A percentile compares a stretch with the other conserved stretches of the same genome.
Evolutionary conservation across 1,140 invertebrate genomes (phyloP).

Genomic region (Drusus annulatus): DNA sequence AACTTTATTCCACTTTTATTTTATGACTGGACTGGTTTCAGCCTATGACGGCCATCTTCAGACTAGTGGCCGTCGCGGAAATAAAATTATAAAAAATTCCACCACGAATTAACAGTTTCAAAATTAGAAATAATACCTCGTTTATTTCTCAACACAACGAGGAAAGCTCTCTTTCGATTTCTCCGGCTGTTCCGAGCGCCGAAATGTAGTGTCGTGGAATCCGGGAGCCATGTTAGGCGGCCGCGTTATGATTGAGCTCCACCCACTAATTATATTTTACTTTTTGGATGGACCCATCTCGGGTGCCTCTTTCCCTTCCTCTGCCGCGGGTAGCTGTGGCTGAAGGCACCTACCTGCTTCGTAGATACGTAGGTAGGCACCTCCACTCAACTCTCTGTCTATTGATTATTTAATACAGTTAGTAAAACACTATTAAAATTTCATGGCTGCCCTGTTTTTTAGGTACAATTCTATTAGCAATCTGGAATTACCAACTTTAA

Average conservation of each 20-base stretch:
- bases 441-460: not conserved
- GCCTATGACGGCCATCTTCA: no score
- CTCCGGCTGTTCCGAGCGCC: not conserved
- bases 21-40: no score
- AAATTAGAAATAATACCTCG: no score
- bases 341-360: not conserved
- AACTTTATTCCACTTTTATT: no score
- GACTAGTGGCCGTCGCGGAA: no score
- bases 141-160: no score
- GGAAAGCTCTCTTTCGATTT: not conserved
- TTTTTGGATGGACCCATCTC: slow-evolving; percentile 47
- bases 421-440: slow-evolving; percentile 14
- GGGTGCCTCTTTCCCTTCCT: not conserved
- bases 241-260: slow-evolving; percentile 55
- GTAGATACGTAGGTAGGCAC: no score
- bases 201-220: slow-evolving; percentile 43
- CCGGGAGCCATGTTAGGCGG: slow-evolving; percentile 56
- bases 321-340: not conserved
- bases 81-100: no score
- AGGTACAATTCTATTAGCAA: no score
- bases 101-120: no score
- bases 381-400: not conserved
- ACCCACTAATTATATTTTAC: slow-evolving; percentile 59
- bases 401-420: slow-evolving; percentile 9
- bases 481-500: no score